Base-by-base conservation (phyloP, 2,113 vertebrate genomes). In the Xiphorhynchus elegans region DNA sequence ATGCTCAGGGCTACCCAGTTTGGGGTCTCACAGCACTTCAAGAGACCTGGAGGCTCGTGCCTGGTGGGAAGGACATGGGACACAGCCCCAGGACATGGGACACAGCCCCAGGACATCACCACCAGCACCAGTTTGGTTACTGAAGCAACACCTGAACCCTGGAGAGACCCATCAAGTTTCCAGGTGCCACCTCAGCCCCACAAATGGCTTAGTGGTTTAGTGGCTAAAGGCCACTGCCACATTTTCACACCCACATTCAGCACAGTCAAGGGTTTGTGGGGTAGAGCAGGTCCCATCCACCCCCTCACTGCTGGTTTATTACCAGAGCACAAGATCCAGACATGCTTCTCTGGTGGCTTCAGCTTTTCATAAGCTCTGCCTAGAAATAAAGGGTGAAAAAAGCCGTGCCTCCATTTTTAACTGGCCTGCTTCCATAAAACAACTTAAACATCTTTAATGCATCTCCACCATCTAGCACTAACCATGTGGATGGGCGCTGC, bases 41-140 rank as follows among this genome's bases (percentile, higher is more conserved):
- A 1, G 37, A 3, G 28, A 6, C 0, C 4, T 8, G n/a, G 26
- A 5, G 39, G 58, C 11, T 42, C 2, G 0, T 42, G 63, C 23
- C n/a, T 10, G 19, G 8, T 23, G 20, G 29, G 15, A 76, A 44
- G 52, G 29, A 66, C 50, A 2, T 2, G 59, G 67, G 37, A 37
- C 37, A 37, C 37, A 37, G 37, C 37, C 37, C 37, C 37, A 37
- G 37, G 37, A 37, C 37, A 37, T 37, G 37, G 37, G 26, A 24
- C 77, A 59, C 26, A 26, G 50, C 44, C 23, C 21, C 68, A 76
- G n/a, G 67, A 26, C 72, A 33, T 3, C 8, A 2, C 7, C 50
- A 40, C 35, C 26, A 26, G 50, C 44, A 19, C 21, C 68, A 37
- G 20, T 8, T 8, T 47, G 31, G 17, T 5, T 16, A 6, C 0